Evolutionary conservation across 2,113 vertebrate species (phyloP).

Genomic region (Nannobrachium achirus): DNA sequence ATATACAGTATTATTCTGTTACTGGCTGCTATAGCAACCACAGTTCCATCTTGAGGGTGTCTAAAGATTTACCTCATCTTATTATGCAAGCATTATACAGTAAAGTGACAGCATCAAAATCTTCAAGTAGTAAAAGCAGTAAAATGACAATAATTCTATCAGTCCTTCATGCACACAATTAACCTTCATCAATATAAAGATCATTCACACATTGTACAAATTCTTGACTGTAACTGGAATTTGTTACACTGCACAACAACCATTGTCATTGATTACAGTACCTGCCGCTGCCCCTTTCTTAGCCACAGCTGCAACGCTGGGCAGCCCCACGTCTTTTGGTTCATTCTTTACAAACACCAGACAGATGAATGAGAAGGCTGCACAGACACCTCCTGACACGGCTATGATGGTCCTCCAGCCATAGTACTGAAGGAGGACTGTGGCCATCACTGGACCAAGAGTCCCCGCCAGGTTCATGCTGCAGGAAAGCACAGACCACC

Average conservation of each 20-base stretch:
- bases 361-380: constrained; percentile 85
- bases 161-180: too few species aligned
- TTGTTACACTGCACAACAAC: background rate
- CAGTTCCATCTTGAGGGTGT: too few species aligned
- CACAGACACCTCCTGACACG: constrained; percentile 86
- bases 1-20: too few species aligned
- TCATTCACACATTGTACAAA: too few species aligned
- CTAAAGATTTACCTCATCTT: too few species aligned
- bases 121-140: too few species aligned
- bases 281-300: constrained; percentile 84
- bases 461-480: constrained; percentile 98
- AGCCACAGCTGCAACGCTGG: constrained; percentile 80
- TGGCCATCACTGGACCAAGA: constrained; percentile 90
- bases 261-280: constrained; percentile 29
- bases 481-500: constrained; percentile 95
- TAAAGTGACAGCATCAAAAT: too few species aligned
- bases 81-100: too few species aligned
- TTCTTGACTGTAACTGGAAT: background rate
- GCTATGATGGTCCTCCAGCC: constrained; percentile 90
- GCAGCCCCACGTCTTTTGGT: constrained; percentile 91
- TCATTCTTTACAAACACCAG: constrained; percentile 90
- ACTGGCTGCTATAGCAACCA: too few species aligned
- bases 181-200: too few species aligned
- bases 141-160: too few species aligned
- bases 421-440: constrained; percentile 87